Percentiles rank a stretch among this genome's conserved stretches.
phyloP scores from a whole-genome alignment of 2,797 vertebrate genomes.

The Muscicapa striata region DNA sequence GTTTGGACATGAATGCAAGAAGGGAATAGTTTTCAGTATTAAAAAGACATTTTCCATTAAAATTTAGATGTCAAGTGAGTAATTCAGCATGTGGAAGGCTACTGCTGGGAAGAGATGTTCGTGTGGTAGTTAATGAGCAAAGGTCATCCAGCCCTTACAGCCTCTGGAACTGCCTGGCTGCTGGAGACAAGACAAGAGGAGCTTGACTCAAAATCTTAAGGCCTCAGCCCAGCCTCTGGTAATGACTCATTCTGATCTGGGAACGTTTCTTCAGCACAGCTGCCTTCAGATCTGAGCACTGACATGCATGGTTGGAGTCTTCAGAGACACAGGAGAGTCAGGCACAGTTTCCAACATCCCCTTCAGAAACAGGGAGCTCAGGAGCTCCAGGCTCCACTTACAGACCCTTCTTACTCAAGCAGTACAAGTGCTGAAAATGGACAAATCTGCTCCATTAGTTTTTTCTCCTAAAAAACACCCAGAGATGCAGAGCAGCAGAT shows the following conservation, averaged over 20 bases:
- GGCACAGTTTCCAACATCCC: background rate
- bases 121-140: background rate
- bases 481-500: background rate
- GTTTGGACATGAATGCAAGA: background rate
- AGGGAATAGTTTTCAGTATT: background rate
- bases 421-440: background rate
- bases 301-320: background rate
- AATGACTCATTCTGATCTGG: conserved; percentile 38
- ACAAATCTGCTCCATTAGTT: background rate
- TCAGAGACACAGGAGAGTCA: background rate
- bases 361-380: background rate
- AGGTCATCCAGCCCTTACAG: background rate
- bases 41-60: conserved; percentile 19
- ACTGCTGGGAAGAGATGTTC: conserved; percentile 42
- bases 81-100: conserved; percentile 43
- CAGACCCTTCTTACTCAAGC: rapidly evolving
- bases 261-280: background rate
- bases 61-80: conserved; percentile 31
- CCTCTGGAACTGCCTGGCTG: background rate
- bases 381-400: background rate
- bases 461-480: background rate
- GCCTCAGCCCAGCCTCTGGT: conserved; percentile 7
- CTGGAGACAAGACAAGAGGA: background rate
- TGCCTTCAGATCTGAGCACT: background rate
- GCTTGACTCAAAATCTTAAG: background rate